phyloP scores from a whole-genome alignment of 2,113 vertebrate genomes.

The Apistogramma diplotaenia region DNA sequence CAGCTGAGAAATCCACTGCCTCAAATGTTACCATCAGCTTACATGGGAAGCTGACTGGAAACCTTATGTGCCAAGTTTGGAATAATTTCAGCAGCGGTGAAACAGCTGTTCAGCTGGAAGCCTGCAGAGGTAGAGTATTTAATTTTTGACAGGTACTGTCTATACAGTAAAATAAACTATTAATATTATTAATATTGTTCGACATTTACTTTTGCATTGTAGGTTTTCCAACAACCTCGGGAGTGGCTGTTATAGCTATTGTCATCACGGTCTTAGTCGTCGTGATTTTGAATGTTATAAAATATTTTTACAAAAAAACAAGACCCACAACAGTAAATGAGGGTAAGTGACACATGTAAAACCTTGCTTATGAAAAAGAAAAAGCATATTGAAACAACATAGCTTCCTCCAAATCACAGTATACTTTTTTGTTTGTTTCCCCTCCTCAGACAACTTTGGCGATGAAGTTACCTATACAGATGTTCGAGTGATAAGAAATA shows the following conservation, averaged over 20 bases:
- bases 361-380: too few species aligned
- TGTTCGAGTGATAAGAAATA: background rate
- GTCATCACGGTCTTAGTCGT: background rate
- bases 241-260: background rate
- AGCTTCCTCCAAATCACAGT: background rate
- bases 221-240: background rate
- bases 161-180: background rate
- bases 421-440: background rate
- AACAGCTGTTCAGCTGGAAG: background rate
- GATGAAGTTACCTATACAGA: background rate
- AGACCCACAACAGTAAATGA: background rate
- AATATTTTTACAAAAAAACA: background rate
- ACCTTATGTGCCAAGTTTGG: conserved; percentile 13
- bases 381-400: too few species aligned
- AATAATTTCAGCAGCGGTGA: conserved; percentile 24
- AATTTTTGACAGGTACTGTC: background rate
- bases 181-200: background rate
- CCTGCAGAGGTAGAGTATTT: conserved; percentile 27
- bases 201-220: background rate
- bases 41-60: background rate
- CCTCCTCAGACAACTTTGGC: background rate
- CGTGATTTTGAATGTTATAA: background rate
- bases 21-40: background rate
- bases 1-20: background rate
- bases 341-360: background rate